Percentiles rank a stretch among this genome's conserved stretches.
These are phyloP conservation scores for Drusus annulatus DNA, from an alignment of 1,140 invertebrate species.

Conservation along the genomic window DNA sequence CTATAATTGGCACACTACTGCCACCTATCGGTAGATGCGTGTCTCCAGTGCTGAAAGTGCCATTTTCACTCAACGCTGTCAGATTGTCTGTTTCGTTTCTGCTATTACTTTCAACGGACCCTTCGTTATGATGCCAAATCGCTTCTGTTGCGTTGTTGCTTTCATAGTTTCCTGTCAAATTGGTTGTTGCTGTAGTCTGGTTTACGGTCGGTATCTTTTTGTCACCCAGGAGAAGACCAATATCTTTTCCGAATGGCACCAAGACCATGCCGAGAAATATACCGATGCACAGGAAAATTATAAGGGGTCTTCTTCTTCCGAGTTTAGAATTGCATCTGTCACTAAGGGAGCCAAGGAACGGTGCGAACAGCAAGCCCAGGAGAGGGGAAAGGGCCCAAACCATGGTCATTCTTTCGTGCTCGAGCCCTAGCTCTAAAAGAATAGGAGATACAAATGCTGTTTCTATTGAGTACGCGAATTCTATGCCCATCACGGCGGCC, in stretches of 20 bases:
- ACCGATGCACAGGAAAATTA: conserved; percentile 81
- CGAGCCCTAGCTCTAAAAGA: conserved; percentile 84
- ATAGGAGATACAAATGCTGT: conserved; percentile 91
- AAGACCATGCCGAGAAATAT: conserved; percentile 80
- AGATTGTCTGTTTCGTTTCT: too few species aligned
- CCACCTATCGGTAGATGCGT: not conserved
- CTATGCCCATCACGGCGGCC: conserved; percentile 88
- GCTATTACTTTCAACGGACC: too few species aligned
- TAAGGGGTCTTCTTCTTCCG: conserved; percentile 85
- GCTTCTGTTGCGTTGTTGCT: too few species aligned
- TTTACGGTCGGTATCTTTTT: conserved; percentile 51
- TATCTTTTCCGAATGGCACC: conserved; percentile 82
- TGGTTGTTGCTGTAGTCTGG: not conserved
- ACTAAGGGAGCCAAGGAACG: conserved; percentile 85
- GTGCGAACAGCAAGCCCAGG: conserved; percentile 86
- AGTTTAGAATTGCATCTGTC: conserved; percentile 80
- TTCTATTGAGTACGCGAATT: conserved; percentile 91
- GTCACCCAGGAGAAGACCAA: conserved; percentile 81
- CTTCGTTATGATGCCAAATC: too few species aligned
- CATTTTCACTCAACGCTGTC: not conserved
- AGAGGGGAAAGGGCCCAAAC: conserved; percentile 87
- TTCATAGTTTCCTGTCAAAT: too few species aligned
- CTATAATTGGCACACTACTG: conserved; percentile 72
- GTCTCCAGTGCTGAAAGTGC: conserved; percentile 20
- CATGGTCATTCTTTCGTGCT: conserved; percentile 82